Evolutionary conservation across 2,113 vertebrate genomes (phyloP).

Genomic region (Oncorhynchus mykiss): DNA sequence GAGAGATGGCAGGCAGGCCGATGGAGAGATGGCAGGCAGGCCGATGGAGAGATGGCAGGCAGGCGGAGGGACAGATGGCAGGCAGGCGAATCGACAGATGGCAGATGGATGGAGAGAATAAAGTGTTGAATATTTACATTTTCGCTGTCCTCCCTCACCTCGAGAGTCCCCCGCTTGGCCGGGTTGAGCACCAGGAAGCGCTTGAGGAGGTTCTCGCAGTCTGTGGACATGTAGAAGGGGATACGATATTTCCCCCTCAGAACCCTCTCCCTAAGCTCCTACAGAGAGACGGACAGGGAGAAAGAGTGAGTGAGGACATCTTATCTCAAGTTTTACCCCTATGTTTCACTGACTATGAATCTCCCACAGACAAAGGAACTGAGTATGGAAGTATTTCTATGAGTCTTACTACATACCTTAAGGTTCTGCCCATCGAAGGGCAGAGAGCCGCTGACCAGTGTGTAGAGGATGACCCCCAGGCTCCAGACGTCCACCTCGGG

Average conservation of each 20-base stretch:
- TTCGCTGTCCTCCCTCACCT: constrained; percentile 81
- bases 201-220: constrained; percentile 99
- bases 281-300: constrained; percentile 8
- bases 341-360: no score
- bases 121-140: constrained; percentile 57
- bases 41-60: no score
- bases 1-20: no score
- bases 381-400: no score
- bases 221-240: constrained; percentile 99
- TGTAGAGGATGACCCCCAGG: constrained; percentile 97
- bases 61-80: no score
- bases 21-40: no score
- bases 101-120: not conserved
- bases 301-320: no score
- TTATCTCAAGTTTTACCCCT: no score
- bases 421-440: constrained; percentile 98
- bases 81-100: no score
- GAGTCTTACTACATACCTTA: constrained; percentile 59
- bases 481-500: constrained; percentile 99
- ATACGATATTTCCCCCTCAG: constrained; percentile 97
- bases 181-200: constrained; percentile 98
- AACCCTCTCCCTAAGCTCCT: constrained; percentile 96
- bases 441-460: constrained; percentile 95
- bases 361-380: no score
- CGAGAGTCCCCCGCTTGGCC: constrained; percentile 93